Percentiles rank a stretch among this genome's conserved stretches.
Evolutionary conservation across 2,113 vertebrate genomes (phyloP).

Genomic region (Tenebrosternarchus preto): DNA sequence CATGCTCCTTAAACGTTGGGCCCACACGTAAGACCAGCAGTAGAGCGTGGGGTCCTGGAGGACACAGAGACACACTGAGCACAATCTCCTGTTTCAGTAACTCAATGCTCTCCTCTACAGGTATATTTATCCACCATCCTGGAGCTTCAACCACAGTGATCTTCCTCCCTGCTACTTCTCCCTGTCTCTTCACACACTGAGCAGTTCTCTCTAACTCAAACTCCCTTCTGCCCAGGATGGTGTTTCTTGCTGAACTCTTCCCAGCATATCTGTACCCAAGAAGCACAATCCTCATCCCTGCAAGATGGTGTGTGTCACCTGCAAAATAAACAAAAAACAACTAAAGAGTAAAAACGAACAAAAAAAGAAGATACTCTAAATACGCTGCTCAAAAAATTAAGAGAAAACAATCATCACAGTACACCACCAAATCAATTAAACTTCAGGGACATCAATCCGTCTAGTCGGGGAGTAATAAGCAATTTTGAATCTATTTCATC

Average conservation of each 20-base stretch:
- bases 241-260: slow-evolving; percentile 52
- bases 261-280: slow-evolving; percentile 12
- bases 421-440: too few relatives aligned
- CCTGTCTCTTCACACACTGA: slow-evolving; percentile 12
- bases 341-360: too few relatives aligned
- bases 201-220: slow-evolving; percentile 17
- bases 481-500: too few relatives aligned
- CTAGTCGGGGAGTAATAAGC: too few relatives aligned
- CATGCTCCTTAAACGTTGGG: background rate
- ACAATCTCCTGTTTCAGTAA: background rate
- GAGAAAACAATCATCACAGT: too few relatives aligned
- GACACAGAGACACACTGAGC: background rate
- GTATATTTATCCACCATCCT: background rate
- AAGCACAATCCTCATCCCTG: background rate
- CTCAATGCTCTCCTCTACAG: background rate
- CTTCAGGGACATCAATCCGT: too few relatives aligned
- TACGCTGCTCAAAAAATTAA: too few relatives aligned
- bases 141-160: slow-evolving; percentile 23
- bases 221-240: slow-evolving; percentile 42
- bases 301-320: background rate
- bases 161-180: slow-evolving; percentile 3
- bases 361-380: too few relatives aligned
- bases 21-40: background rate
- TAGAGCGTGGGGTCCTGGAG: slow-evolving; percentile 12
- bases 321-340: too few relatives aligned